A percentile compares a stretch with the other conserved stretches of the same genome.
Conservation (phyloP, 2,888 invertebrate genomes). For the Papilio demoleus region DNA sequence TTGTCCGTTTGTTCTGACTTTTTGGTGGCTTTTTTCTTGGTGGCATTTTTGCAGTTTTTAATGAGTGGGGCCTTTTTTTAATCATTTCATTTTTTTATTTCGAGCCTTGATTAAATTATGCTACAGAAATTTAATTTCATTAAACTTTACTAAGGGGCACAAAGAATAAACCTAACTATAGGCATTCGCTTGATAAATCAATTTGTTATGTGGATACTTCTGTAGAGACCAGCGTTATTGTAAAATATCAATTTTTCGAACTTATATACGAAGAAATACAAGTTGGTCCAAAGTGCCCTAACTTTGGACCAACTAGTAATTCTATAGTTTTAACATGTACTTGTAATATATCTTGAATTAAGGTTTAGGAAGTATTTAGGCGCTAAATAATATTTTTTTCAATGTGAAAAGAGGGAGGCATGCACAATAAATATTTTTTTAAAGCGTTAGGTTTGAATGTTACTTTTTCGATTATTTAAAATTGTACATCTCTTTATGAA, state of each 20-base stretch:
- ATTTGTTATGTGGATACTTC: too few species aligned
- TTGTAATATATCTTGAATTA: too few species aligned
- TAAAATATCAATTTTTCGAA: too few species aligned
- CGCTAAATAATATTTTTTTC: background rate
- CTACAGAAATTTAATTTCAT: background rate
- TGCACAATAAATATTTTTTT: background rate
- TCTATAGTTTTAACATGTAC: too few species aligned
- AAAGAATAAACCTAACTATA: too few species aligned
- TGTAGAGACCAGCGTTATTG: too few species aligned
- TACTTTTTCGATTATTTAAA: background rate
- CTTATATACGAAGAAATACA: too few species aligned
- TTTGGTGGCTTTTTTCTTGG: constrained; percentile 52
- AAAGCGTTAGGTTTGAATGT: background rate
- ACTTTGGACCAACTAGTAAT: too few species aligned
- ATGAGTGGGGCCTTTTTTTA: constrained; percentile 17
- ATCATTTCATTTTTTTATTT: constrained; percentile 16
- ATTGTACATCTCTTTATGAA: background rate
- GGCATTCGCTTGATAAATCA: too few species aligned
- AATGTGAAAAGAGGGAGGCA: background rate
- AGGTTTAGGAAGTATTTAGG: background rate
- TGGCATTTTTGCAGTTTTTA: constrained; percentile 7
- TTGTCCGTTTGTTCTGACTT: constrained; percentile 55
- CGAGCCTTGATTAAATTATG: background rate
- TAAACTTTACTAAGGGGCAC: background rate
- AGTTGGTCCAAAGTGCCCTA: too few species aligned